phyloP scores from a whole-genome alignment of 2,888 invertebrate genomes.

The Hemicrepidius hirtus region DNA sequence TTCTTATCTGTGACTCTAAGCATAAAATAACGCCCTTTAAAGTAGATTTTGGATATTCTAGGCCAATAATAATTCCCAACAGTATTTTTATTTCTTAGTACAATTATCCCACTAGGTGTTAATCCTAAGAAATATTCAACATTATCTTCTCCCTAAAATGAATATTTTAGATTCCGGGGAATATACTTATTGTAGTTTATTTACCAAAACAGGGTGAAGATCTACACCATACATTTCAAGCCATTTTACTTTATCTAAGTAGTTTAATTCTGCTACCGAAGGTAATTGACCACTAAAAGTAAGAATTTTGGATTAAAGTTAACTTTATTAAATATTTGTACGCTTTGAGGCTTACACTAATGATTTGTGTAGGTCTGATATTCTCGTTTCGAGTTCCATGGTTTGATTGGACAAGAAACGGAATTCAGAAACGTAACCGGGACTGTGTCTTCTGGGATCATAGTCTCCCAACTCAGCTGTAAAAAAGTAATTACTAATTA shows the following conservation, averaged over 20 bases:
- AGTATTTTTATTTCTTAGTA: conserved; percentile 95
- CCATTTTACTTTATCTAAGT: conserved; percentile 98
- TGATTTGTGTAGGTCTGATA: conserved; percentile 91
- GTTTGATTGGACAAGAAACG: conserved; percentile 94
- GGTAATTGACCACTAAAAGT: conserved; percentile 90
- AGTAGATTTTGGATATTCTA: conserved; percentile 95
- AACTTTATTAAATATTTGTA: no score
- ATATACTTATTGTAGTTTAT: conserved; percentile 50
- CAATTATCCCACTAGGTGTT: conserved; percentile 96
- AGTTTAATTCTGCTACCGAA: conserved; percentile 94
- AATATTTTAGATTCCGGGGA: conserved; percentile 34
- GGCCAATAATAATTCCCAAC: conserved; percentile 99
- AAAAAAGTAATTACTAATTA: conserved; percentile 60
- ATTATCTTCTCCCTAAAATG: conserved; percentile 92
- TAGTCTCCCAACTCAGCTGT: conserved; percentile 96
- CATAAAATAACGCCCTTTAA: conserved; percentile 98
- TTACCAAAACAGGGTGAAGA: conserved; percentile 95
- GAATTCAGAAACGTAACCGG: conserved; percentile 96
- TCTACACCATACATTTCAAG: conserved; percentile 99
- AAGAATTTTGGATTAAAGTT: background rate
- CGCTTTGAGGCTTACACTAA: conserved; percentile 90
- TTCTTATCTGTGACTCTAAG: conserved; percentile 96
- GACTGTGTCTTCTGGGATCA: conserved; percentile 89
- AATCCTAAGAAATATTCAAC: conserved; percentile 97
- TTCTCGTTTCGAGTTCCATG: conserved; percentile 89